phyloP scores from a whole-genome alignment of 2,888 invertebrate species.

The Caenorhabditis doughertyi region DNA sequence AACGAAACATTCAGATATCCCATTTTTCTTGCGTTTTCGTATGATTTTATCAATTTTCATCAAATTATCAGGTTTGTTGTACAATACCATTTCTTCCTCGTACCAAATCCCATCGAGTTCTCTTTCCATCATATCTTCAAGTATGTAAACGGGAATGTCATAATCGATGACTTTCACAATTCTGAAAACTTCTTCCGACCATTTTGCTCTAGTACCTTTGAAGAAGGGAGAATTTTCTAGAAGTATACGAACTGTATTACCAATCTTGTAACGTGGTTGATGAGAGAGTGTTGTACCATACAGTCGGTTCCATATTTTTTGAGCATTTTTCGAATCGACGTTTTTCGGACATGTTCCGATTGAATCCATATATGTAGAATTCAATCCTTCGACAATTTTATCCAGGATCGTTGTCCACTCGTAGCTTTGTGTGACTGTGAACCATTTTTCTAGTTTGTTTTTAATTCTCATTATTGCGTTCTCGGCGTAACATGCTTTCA shows the following conservation, averaged over 20 bases:
- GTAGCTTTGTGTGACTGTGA: neutral
- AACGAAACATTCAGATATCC: neutral
- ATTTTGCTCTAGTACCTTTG: neutral
- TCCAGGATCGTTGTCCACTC: neutral
- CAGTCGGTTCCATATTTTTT: conserved; percentile 9
- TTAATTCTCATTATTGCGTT: conserved; percentile 42
- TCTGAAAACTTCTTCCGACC: neutral
- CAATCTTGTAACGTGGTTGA: neutral
- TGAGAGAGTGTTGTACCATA: neutral
- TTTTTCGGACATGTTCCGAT: conserved; percentile 18
- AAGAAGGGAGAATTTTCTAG: conserved; percentile 1
- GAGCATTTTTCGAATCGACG: neutral
- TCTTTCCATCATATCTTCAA: neutral
- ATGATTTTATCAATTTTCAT: conserved; percentile 6
- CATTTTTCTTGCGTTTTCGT: neutral
- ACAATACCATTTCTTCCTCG: neutral
- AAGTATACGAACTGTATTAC: conserved; percentile 1
- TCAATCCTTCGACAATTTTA: conserved; percentile 18
- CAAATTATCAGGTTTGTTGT: neutral
- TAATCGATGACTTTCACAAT: neutral
- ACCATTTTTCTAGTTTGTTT: conserved; percentile 35
- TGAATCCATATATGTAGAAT: conserved; percentile 21
- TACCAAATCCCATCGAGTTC: neutral
- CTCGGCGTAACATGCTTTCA: conserved; percentile 37
- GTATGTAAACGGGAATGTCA: neutral